Conservation (phyloP, 1,140 invertebrate genomes). For the Maconellicoccus hirsutus region DNA sequence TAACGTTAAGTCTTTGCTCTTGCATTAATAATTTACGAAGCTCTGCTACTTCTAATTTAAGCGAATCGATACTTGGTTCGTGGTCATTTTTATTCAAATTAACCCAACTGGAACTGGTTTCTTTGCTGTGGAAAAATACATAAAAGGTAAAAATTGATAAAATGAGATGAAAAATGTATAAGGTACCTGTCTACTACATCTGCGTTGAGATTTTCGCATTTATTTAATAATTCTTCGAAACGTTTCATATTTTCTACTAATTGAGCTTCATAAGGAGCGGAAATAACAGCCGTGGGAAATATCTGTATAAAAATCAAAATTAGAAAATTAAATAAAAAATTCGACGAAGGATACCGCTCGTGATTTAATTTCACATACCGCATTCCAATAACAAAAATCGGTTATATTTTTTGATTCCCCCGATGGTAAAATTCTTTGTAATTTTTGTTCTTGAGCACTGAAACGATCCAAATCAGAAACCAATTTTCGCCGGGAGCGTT, state of each 20-base stretch:
- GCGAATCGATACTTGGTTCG: background rate
- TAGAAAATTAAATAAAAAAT: background rate
- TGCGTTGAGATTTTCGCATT: background rate
- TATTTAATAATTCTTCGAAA: background rate
- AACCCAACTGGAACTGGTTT: background rate
- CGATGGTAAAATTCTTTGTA: slow-evolving; percentile 21
- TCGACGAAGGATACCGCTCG: background rate
- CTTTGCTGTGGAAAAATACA: background rate
- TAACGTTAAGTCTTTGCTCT: background rate
- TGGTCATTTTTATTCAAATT: background rate
- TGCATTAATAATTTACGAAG: background rate
- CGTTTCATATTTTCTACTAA: slow-evolving; percentile 4
- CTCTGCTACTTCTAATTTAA: background rate
- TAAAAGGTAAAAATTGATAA: background rate
- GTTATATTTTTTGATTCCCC: slow-evolving; percentile 11
- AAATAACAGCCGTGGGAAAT: background rate
- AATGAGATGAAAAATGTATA: background rate
- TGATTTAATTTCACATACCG: background rate
- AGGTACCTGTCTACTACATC: background rate
- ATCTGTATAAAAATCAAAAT: background rate
- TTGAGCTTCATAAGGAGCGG: background rate
- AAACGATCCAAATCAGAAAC: slow-evolving; percentile 24
- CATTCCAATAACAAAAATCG: slow-evolving; percentile 11
- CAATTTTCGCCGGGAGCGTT: slow-evolving; percentile 25
- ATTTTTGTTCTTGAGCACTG: slow-evolving; percentile 20